Conservation (phyloP, 2,888 invertebrate species). For the Tinea semifulvella region DNA sequence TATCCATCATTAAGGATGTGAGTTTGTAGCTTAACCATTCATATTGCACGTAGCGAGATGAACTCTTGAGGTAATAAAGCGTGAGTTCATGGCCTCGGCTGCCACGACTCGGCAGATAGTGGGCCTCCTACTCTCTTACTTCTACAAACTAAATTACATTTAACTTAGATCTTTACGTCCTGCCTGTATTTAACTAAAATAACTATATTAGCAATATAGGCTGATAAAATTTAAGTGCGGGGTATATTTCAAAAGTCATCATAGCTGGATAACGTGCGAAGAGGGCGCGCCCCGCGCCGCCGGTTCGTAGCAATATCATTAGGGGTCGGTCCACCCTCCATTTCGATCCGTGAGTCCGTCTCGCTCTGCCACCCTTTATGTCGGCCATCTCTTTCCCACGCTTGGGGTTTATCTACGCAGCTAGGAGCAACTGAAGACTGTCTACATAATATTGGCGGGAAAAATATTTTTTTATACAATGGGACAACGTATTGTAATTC, state of each 20-base stretch:
- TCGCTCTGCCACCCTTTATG: constrained; percentile 46
- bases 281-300: constrained; percentile 25
- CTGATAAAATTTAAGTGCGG: no score
- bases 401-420: constrained; percentile 4
- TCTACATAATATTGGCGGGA: constrained; percentile 25
- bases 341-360: constrained; percentile 40
- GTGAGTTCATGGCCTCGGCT: constrained; percentile 51
- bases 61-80: constrained; percentile 49
- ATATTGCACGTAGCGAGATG: constrained; percentile 34
- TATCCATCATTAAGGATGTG: constrained; percentile 1
- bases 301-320: constrained; percentile 40
- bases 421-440: constrained; percentile 15
- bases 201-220: no score
- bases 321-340: constrained; percentile 58
- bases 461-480: constrained; percentile 18
- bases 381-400: constrained; percentile 36
- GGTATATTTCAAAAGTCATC: constrained; percentile 1
- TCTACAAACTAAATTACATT: not conserved
- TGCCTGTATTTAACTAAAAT: no score
- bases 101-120: constrained; percentile 11
- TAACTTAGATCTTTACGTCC: no score
- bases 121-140: not conserved
- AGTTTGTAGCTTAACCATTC: constrained; percentile 13
- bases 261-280: constrained; percentile 2
- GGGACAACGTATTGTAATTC: not conserved